Base-by-base conservation (phyloP, 2,888 invertebrate species). In the Liopterus haemorrhoidalis region DNA sequence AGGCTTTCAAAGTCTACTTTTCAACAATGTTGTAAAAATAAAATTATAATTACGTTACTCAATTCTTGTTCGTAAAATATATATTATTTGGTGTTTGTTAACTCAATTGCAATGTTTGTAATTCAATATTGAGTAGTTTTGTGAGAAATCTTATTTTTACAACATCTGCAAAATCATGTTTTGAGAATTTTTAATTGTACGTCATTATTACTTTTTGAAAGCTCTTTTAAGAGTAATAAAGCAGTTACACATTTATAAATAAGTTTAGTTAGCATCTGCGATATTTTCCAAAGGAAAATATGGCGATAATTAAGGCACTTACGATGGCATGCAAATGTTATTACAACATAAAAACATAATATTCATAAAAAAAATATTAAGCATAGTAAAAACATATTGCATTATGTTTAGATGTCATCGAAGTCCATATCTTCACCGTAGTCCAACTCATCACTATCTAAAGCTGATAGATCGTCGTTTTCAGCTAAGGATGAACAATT, bases 361-460 rank as follows among this genome's bases (percentile, higher is more conserved):
- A 39, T 45, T 39, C 1, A 16, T 18, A 12, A 21, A 35, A 25
- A 42, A 42, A n/a, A n/a, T 42, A 42, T 19, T 30, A 18, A 36
- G 42, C 20, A 42, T 28, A 42, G 42, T 42, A 19, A 25, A 21
- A 35, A 36, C 12, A 5, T 21, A 14, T 21, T 2, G 9, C 4
- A 9, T n/a, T 22, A 8, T 12, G 9, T 36, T 8, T 35, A 35
- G 8, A 35, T 52, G 16, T 54, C 54, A 30, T 72, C 71, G 0
- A 70, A 66, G 52, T 71, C 76, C 38, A 75, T 72, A 31, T 75
- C 75, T 50, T 80, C 81, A 2, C 79, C 80, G 55, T 76, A 81
- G 60, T 81, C 77, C 25, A 75, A 66, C 42, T 78, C 78, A 49
- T 81, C 81, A 53, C 79, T 80, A 19, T 75, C 73, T n/a, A 74